phyloP scores from a whole-genome alignment of 2,797 vertebrate genomes.

The Sparidentex hasta region DNA sequence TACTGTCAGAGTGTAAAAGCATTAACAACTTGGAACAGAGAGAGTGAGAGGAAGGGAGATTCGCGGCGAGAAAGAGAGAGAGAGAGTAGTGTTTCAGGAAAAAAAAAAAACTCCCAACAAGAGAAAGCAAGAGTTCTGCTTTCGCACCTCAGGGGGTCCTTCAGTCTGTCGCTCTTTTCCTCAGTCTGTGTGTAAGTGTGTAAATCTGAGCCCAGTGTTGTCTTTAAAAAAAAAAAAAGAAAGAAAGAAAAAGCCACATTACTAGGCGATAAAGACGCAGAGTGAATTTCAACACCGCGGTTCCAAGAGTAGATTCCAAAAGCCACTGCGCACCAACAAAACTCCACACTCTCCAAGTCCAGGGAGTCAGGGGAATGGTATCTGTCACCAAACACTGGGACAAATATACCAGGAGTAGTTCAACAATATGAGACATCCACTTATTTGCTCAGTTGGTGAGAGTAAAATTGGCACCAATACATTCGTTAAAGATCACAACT shows the following conservation, averaged over 20 bases:
- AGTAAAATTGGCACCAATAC: not conserved
- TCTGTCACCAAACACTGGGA: not conserved
- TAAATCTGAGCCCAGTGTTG: slow-evolving; percentile 35
- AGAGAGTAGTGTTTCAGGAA: slow-evolving; percentile 22
- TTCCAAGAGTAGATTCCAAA: slow-evolving; percentile 10
- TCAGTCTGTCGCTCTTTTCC: slow-evolving; percentile 17
- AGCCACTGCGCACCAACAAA: slow-evolving; percentile 4
- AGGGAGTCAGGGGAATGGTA: not conserved
- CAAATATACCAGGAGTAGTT: not conserved
- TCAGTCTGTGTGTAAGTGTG: slow-evolving; percentile 38
- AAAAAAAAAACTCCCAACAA: slow-evolving; percentile 34
- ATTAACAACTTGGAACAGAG: slow-evolving; percentile 50
- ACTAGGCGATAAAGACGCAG: slow-evolving; percentile 36
- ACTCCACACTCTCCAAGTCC: slow-evolving; percentile 15
- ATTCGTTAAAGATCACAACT: too few species aligned
- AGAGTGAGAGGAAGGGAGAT: not conserved
- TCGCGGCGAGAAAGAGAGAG: not conserved
- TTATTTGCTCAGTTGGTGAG: not conserved
- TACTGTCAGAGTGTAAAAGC: slow-evolving; percentile 57
- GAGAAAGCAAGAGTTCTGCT: slow-evolving; percentile 44
- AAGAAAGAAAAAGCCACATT: slow-evolving; percentile 37
- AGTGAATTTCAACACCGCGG: slow-evolving; percentile 42
- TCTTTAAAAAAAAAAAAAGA: not conserved
- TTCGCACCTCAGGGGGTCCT: slow-evolving; percentile 42
- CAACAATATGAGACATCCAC: not conserved